Percentiles rank a stretch among this genome's conserved stretches.
phyloP scores from a whole-genome alignment of 2,888 invertebrate genomes.

The Drosophila nr. fundita region DNA sequence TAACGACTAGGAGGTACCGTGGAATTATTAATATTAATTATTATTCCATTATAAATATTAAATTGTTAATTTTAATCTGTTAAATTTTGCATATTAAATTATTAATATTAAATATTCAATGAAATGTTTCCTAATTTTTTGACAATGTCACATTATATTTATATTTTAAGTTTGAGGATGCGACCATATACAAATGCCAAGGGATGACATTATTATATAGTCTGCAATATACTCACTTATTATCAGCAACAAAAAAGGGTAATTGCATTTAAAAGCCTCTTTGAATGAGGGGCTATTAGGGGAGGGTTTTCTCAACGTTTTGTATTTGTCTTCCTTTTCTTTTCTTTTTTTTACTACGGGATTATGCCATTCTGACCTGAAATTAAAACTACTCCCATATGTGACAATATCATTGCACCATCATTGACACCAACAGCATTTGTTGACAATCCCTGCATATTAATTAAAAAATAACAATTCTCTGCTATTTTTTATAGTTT shows the following conservation, averaged over 20 bases:
- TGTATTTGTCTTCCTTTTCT: conserved; percentile 26
- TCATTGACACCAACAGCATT: neutral
- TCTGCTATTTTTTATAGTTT: neutral
- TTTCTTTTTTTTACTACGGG: conserved; percentile 7
- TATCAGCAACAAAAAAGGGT: conserved; percentile 19
- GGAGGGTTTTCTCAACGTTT: conserved; percentile 32
- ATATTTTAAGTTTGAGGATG: neutral
- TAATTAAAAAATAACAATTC: neutral
- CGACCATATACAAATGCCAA: neutral
- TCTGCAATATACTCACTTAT: neutral
- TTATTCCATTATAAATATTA: neutral
- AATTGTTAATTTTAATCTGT: neutral
- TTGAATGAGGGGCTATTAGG: conserved; percentile 25
- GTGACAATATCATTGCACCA: neutral
- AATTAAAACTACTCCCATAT: conserved; percentile 15
- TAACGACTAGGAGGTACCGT: neutral
- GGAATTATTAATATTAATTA: neutral
- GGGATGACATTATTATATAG: conserved; percentile 20
- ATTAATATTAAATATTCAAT: neutral
- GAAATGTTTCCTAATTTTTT: neutral
- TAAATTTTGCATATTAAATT: no score
- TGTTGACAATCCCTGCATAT: neutral
- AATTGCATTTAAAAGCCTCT: conserved; percentile 31
- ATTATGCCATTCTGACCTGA: conserved; percentile 25
- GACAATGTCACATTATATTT: neutral